These are phyloP conservation scores for Brenthis ino DNA, from an alignment of 2,888 invertebrate species.

Conservation along the genomic window DNA sequence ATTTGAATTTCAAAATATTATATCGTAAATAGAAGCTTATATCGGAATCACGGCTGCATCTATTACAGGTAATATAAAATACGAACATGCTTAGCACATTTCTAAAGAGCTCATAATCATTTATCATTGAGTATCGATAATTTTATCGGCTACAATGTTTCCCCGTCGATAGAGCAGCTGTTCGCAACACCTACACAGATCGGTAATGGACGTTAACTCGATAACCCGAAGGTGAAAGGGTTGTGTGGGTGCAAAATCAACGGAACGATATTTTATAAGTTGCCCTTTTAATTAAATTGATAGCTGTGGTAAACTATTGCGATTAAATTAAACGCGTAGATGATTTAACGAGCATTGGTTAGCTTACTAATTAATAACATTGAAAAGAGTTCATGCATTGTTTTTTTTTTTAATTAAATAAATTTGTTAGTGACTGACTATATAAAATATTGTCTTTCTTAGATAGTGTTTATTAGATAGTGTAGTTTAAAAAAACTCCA, in stretches of 20 bases:
- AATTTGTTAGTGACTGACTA: no score
- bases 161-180: conserved; percentile 49
- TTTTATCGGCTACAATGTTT: conserved; percentile 47
- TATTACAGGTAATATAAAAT: conserved; percentile 13
- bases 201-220: conserved; percentile 53
- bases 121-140: conserved; percentile 41
- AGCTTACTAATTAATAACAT: no score
- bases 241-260: conserved; percentile 36
- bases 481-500: no score
- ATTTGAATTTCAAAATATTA: neutral
- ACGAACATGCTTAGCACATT: conserved; percentile 22
- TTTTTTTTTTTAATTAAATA: no score
- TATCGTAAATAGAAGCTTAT: conserved; percentile 9
- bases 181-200: conserved; percentile 45
- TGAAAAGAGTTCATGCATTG: no score
- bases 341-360: neutral
- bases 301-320: conserved; percentile 29
- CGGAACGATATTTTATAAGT: conserved; percentile 47
- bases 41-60: conserved; percentile 15
- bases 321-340: neutral
- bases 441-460: no score
- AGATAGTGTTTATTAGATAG: no score
- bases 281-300: conserved; percentile 42
- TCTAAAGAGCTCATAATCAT: conserved; percentile 40
- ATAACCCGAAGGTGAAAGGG: conserved; percentile 47